Evolutionary conservation across 1,140 invertebrate species (phyloP), one percentile per base, ranked within the genome.

Genomic region (Acromyrmex echinatior): DNA sequence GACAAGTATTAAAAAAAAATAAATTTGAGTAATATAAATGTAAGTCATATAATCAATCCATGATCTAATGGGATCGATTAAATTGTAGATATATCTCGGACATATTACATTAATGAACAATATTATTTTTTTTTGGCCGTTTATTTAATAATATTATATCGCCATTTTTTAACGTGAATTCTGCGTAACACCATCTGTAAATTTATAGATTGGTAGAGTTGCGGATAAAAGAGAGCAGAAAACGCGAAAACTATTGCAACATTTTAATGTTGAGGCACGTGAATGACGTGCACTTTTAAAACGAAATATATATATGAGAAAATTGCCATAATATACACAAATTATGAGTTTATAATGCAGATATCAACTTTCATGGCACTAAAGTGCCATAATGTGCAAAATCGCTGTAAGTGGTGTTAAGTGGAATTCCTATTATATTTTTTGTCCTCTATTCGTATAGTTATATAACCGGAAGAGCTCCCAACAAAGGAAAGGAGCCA

Each of bases 71-170:
- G 66, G 88, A 79, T 63, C 14, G 10, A 25, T 70, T 63, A 63
- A 87, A 76, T 90, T 76, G 76, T 31, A 77, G 18, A 63, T 87
- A 85, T 74, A 66, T 77, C 21, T 85, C 14, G n/a, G 49, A 78
- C 63, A 65, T 82, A 86, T 91, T 87, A 89, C 60, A 39, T 62
- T 63, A 65, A 91, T 71, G 86, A 91, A 89, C 81, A 89, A 85
- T 86, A 85, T 82, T 85, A 70, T 71, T 74, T 58, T 84, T 74
- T 74, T 39, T 84, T 18, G 80, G 70, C 70, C 39, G 56, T 84
- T 84, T 84, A 84, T 74, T 60, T 25, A 74, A 3, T 84, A 82
- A 81, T 80, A 49, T 79, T 51, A 79, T 82, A 51, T 79, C 58
- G 60, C 49, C 78, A 86, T 86, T 79, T 78, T 86, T 28, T 77